A percentile compares a stretch with the other conserved stretches of the same genome.
Conservation (phyloP, 2,797 vertebrate species). For the Strix occidentalis region DNA sequence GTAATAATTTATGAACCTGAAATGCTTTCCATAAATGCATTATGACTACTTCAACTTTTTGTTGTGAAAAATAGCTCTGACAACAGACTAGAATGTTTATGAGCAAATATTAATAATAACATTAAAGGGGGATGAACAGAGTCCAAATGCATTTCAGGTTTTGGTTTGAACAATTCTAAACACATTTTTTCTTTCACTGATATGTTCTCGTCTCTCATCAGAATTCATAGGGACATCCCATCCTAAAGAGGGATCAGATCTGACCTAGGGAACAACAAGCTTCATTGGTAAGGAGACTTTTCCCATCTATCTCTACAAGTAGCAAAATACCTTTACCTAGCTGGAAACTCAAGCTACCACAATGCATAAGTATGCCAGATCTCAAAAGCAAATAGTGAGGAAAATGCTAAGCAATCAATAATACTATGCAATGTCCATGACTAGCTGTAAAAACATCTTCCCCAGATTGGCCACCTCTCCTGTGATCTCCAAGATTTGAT, state of each 20-base stretch:
- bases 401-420: neutral
- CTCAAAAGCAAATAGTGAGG: neutral
- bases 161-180: neutral
- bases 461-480: neutral
- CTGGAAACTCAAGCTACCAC: rapidly evolving
- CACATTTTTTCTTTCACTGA: neutral
- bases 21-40: neutral
- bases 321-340: neutral
- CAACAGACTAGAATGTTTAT: neutral
- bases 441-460: neutral
- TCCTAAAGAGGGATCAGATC: neutral
- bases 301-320: neutral
- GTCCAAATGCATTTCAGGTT: neutral
- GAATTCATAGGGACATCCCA: neutral
- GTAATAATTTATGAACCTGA: neutral
- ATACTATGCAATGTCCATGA: neutral
- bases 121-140: neutral
- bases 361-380: neutral
- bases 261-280: neutral
- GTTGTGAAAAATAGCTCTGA: neutral
- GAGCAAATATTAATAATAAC: neutral
- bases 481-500: neutral
- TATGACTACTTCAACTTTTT: neutral
- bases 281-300: neutral
- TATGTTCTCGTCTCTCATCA: neutral